Conservation (phyloP, 2,113 vertebrate genomes). For the Brevimyrus niger region DNA sequence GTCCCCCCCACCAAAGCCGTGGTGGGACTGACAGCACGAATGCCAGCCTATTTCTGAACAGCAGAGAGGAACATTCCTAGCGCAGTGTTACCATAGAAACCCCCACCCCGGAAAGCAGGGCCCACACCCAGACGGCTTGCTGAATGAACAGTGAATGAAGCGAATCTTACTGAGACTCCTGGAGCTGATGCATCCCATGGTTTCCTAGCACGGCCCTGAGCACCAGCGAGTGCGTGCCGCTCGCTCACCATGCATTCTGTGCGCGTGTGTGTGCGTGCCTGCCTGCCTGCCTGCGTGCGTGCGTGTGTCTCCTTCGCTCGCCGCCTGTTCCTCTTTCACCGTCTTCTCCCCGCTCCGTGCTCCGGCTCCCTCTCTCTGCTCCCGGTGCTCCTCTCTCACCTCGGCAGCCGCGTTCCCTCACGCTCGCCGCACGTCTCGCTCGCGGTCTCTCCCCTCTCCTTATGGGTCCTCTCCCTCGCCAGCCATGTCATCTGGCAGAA, state of each 20-base stretch:
- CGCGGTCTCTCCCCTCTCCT: neutral
- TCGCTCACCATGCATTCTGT: slow-evolving; percentile 64
- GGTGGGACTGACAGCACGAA: slow-evolving; percentile 21
- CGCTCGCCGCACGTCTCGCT: slow-evolving; percentile 34
- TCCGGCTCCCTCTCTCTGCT: slow-evolving; percentile 6
- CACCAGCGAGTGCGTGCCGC: slow-evolving; percentile 62
- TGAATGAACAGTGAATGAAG: slow-evolving; percentile 38
- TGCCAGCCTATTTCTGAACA: slow-evolving; percentile 9
- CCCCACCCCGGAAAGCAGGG: slow-evolving; percentile 5
- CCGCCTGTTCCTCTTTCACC: neutral
- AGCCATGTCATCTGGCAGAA: neutral
- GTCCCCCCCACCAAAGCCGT: slow-evolving; percentile 12
- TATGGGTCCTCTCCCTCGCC: neutral
- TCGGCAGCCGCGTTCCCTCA: slow-evolving; percentile 31
- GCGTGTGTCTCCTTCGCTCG: neutral
- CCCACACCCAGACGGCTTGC: slow-evolving; percentile 13
- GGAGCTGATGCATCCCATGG: slow-evolving; percentile 74
- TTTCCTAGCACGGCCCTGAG: slow-evolving; percentile 70
- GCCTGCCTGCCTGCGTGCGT: neutral
- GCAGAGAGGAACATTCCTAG: neutral
- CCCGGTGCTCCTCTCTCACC: slow-evolving; percentile 27
- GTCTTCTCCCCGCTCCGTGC: neutral
- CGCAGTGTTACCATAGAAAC: slow-evolving; percentile 21
- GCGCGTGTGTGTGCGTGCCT: neutral
- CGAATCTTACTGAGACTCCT: slow-evolving; percentile 66